Evolutionary conservation across 1,140 invertebrate species (phyloP), one percentile per base, ranked within the genome.

Genomic region (Oncopeltus fasciatus): DNA sequence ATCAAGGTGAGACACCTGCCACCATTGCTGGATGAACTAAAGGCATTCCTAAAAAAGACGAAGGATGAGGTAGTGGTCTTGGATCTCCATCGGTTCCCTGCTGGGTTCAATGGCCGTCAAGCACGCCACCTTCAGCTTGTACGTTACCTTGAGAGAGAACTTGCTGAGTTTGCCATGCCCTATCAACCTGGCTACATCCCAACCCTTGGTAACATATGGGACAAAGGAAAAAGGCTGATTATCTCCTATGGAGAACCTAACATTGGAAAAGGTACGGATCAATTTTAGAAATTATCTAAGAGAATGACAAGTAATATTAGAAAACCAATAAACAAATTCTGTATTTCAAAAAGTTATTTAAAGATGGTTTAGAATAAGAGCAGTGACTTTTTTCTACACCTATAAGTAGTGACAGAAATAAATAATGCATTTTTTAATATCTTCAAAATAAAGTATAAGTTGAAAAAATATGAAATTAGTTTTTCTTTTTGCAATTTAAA

Each of bases 61-160:
- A 79, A 67, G 57, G 74, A 79, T 67, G 83, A 87, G 75, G 75
- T 87, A 9, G 76, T 87, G 0, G 80, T 87, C 63, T 70, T 87
- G 28, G 85, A 87, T 67, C 81, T 86, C 24, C 70, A 72, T 64
- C 78, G 84, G 66, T 86, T 87, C 71, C 84, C 84, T 4, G 77
- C 84, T 27, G 84, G 84, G 3, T 81, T 84, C 62, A 78, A 80
- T 59, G 78, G 78, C 1, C 76, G 79, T 20, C 68, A 70, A 2
- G 69, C 51, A 47, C 58, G 65, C 11, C 85, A 86, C 69, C 68
- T 72, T 0, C 74, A 76, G 44, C 72, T 88, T 1, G 71, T 83
- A 1, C 72, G 78, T 44, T 73, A 85, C 43, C 69, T 88, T n/a
- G 70, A 80, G 63, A 69, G 73, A 33, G 81, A 86, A 70, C 75